Evolutionary conservation across 2,797 vertebrate species (phyloP).

Genomic region (Ptychadena robeensis): DNA sequence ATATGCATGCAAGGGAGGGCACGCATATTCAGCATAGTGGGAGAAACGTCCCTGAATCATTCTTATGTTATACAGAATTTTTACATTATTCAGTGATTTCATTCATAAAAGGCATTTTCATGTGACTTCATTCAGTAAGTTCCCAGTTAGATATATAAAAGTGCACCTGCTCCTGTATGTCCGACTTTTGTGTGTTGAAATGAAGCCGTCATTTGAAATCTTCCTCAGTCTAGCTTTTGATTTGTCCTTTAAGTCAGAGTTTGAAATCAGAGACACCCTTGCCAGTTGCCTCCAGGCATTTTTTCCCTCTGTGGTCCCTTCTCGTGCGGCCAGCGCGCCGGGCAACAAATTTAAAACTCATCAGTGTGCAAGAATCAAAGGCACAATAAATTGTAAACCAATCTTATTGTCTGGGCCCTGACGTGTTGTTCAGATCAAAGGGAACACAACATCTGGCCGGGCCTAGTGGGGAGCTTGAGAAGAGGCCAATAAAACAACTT

Average conservation of each 20-base stretch:
- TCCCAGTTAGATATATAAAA: not conserved
- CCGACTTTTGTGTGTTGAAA: not conserved
- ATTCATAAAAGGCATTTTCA: not conserved
- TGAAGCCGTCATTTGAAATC: not conserved
- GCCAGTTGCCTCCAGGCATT: not conserved
- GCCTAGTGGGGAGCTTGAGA: conserved; percentile 28
- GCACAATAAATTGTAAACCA: conserved; percentile 87
- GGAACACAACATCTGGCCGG: conserved; percentile 80
- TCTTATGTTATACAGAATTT: no score
- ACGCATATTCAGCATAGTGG: no score
- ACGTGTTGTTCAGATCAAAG: conserved; percentile 87
- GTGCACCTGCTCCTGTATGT: not conserved
- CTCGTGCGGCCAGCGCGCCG: conserved; percentile 59
- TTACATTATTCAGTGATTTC: no score
- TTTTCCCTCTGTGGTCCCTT: conserved; percentile 53
- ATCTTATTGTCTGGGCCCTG: conserved; percentile 84
- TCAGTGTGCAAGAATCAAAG: conserved; percentile 79
- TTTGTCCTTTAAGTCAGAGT: conserved; percentile 14
- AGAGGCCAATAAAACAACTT: conserved; percentile 50
- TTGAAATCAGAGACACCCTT: conserved; percentile 25
- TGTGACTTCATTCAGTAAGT: not conserved
- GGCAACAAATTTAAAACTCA: conserved; percentile 84
- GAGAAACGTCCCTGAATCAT: no score
- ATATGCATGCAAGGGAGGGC: no score
- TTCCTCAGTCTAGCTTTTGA: not conserved